Evolutionary conservation across 2,113 vertebrate genomes (phyloP).

Genomic region (Merops nubicus): DNA sequence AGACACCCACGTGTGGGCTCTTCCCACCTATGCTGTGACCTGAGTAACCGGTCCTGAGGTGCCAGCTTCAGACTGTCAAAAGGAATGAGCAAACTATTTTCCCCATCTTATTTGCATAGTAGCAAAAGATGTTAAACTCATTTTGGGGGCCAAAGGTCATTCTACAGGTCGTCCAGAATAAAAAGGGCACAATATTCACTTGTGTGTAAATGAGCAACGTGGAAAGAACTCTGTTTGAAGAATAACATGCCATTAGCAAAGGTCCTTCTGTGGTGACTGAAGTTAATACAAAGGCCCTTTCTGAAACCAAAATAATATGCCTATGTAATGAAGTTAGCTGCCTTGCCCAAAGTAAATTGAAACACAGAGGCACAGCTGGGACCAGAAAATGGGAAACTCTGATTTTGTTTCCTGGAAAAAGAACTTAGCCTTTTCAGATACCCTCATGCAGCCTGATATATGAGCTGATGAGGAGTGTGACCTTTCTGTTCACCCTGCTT

Average conservation of each 20-base stretch:
- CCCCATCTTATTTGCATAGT: neutral
- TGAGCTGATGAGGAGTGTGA: conserved; percentile 59
- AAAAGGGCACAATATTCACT: neutral
- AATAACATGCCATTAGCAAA: conserved; percentile 10
- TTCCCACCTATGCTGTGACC: accelerated
- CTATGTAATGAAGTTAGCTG: neutral
- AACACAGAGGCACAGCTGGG: neutral
- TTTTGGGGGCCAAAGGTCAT: neutral
- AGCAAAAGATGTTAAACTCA: neutral
- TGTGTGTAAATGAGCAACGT: neutral
- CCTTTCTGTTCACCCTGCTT: conserved; percentile 67
- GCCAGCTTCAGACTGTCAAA: accelerated
- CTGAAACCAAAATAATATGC: neutral
- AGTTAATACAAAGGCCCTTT: neutral
- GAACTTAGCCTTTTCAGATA: conserved; percentile 14
- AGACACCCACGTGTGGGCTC: neutral
- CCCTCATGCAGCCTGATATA: neutral
- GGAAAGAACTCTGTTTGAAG: neutral
- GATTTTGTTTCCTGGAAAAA: conserved; percentile 49
- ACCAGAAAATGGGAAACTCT: conserved; percentile 7
- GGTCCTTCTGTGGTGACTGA: neutral
- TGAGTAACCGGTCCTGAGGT: neutral
- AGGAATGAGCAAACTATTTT: neutral
- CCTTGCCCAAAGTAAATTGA: neutral
- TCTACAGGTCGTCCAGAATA: neutral